Percentiles rank a stretch among this genome's conserved stretches.
Evolutionary conservation across 2,888 invertebrate species (phyloP).

Genomic region (Brachyptera putata): DNA sequence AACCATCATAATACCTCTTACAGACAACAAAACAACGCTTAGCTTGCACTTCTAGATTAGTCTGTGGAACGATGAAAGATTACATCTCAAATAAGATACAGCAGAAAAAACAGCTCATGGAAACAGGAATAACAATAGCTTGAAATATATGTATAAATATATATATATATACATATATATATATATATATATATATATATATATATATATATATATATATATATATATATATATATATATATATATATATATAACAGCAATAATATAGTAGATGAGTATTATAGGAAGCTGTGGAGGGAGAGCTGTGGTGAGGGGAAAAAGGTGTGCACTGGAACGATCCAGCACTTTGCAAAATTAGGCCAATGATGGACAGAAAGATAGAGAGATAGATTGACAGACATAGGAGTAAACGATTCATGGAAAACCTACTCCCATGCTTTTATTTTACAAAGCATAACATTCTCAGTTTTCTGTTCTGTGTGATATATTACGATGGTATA

Average conservation of each 20-base stretch:
- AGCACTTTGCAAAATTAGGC: constrained; percentile 10
- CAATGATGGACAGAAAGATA: not conserved
- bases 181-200: no score
- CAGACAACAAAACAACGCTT: no score
- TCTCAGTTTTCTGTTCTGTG: not conserved
- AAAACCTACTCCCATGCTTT: not conserved
- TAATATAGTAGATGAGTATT: no score
- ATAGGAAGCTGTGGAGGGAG: no score
- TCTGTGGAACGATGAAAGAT: no score
- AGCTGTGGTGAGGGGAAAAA: not conserved
- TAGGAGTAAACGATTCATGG: not conserved
- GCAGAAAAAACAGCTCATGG: not conserved
- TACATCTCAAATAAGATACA: not conserved
- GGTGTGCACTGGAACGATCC: not conserved
- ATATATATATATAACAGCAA: not conserved
- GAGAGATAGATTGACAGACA: not conserved
- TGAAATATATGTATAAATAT: no score
- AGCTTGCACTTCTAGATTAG: no score
- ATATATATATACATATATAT: no score
- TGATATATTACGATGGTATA: constrained; percentile 1
- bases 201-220: no score
- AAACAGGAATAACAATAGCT: not conserved
- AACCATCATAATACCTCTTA: no score
- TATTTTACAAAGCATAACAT: not conserved
- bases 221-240: no score